Percentiles rank a stretch among this genome's conserved stretches.
These are phyloP conservation scores for Channa striata DNA, from an alignment of 2,797 vertebrate genomes.

Conservation along the genomic window DNA sequence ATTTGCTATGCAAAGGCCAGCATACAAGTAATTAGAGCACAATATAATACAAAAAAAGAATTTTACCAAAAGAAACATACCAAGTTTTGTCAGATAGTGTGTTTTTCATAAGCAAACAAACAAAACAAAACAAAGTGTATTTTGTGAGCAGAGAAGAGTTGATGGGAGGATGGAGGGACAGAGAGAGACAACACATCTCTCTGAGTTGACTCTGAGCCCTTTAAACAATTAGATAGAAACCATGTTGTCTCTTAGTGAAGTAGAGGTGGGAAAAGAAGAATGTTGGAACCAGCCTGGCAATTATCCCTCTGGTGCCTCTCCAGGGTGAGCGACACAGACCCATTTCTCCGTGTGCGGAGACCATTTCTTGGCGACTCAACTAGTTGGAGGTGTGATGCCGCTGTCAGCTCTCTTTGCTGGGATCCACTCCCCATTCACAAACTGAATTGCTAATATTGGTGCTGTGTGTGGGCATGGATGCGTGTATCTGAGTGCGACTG, in stretches of 20 bases:
- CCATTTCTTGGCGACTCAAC: conserved; percentile 27
- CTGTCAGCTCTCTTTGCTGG: conserved; percentile 41
- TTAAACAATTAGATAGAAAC: conserved; percentile 50
- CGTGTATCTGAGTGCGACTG: neutral
- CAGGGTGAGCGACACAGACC: conserved; percentile 36
- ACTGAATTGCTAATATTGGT: conserved; percentile 33
- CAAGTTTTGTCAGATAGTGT: no score
- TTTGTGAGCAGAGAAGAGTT: neutral
- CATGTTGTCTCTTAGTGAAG: conserved; percentile 27
- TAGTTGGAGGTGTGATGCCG: conserved; percentile 38
- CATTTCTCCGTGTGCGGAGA: conserved; percentile 12
- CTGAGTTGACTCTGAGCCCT: conserved; percentile 28
- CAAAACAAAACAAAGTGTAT: neutral
- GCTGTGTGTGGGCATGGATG: neutral
- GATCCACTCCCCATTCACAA: conserved; percentile 33
- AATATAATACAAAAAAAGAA: neutral
- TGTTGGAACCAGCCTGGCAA: conserved; percentile 48
- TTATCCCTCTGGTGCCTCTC: conserved; percentile 48
- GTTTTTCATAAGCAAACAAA: neutral
- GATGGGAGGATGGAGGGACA: neutral
- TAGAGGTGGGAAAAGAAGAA: conserved; percentile 16
- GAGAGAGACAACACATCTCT: conserved; percentile 10
- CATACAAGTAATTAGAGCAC: neutral
- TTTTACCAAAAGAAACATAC: neutral
- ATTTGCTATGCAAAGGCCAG: conserved; percentile 22